Evolutionary conservation across 2,888 invertebrate genomes (phyloP).

Genomic region (Tipula unca): DNA sequence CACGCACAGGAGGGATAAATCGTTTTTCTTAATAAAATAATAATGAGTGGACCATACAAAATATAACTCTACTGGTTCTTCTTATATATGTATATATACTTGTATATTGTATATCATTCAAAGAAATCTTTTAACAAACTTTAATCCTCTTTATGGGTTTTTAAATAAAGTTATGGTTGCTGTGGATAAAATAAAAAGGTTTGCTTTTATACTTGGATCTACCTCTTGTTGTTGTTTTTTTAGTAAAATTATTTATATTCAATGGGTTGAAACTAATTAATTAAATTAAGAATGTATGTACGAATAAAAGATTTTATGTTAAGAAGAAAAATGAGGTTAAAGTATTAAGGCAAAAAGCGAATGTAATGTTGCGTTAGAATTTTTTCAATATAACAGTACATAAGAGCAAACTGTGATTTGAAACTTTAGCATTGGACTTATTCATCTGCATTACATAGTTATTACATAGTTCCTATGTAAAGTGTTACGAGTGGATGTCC

Average conservation of each 20-base stretch:
- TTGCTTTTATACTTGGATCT: too few relatives aligned
- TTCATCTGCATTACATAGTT: too few relatives aligned
- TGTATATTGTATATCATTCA: not conserved
- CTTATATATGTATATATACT: not conserved
- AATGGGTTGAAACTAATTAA: not conserved
- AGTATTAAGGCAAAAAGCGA: not conserved
- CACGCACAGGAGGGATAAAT: not conserved
- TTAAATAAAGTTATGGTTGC: not conserved
- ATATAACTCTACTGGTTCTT: too few relatives aligned
- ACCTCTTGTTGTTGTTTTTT: not conserved
- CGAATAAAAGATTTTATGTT: not conserved
- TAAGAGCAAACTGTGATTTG: too few relatives aligned
- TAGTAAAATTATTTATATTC: not conserved
- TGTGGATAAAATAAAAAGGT: not conserved
- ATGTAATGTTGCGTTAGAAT: not conserved
- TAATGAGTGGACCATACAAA: not conserved
- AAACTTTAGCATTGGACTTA: too few relatives aligned
- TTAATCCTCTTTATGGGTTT: not conserved
- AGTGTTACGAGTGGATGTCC: too few relatives aligned
- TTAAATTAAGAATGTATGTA: not conserved
- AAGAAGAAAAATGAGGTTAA: not conserved
- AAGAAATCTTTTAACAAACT: not conserved
- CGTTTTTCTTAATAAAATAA: not conserved
- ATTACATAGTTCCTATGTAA: too few relatives aligned
- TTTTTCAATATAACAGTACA: too few relatives aligned